Evolutionary conservation across 1,140 invertebrate genomes (phyloP).

Genomic region (Drosophila busckii): DNA sequence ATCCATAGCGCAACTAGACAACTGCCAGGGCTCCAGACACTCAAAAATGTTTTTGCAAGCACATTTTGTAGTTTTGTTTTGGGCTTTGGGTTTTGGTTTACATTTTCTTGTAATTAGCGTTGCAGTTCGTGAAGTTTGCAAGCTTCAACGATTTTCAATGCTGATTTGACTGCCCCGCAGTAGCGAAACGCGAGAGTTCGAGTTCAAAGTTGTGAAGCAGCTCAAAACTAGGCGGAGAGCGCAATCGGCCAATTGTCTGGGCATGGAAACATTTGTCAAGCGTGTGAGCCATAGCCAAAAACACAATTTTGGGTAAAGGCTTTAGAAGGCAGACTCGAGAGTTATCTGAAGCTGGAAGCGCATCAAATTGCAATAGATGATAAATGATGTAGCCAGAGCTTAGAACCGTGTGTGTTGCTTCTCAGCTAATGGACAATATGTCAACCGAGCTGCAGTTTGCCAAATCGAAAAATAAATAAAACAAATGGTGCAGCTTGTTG

Average conservation of each 20-base stretch:
- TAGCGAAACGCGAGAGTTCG: too few relatives aligned
- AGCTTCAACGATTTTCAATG: slow-evolving; percentile 42
- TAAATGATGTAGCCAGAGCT: slow-evolving; percentile 52
- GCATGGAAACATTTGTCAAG: slow-evolving; percentile 29
- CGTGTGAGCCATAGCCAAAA: neutral
- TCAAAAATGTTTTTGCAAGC: slow-evolving; percentile 39
- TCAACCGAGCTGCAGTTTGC: slow-evolving; percentile 60
- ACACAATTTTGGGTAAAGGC: too few relatives aligned
- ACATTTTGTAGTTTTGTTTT: slow-evolving; percentile 3
- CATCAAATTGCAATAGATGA: slow-evolving; percentile 68
- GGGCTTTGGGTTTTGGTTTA: slow-evolving; percentile 31
- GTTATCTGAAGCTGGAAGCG: slow-evolving; percentile 33
- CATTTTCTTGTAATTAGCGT: slow-evolving; percentile 72
- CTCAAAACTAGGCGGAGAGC: too few relatives aligned
- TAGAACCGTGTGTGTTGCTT: neutral
- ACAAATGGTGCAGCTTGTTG: too few relatives aligned
- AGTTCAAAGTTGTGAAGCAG: too few relatives aligned
- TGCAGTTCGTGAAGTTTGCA: slow-evolving; percentile 64
- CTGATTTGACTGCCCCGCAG: too few relatives aligned
- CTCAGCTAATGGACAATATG: slow-evolving; percentile 58
- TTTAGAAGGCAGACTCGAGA: too few relatives aligned
- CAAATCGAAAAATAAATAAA: slow-evolving; percentile 76
- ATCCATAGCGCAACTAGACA: slow-evolving; percentile 18
- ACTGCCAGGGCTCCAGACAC: slow-evolving; percentile 28
- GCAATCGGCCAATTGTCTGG: too few relatives aligned